A percentile compares a stretch with the other conserved stretches of the same genome.
These are phyloP conservation scores for Limnothrissa miodon DNA, from an alignment of 2,113 vertebrate species.

Conservation along the genomic window DNA sequence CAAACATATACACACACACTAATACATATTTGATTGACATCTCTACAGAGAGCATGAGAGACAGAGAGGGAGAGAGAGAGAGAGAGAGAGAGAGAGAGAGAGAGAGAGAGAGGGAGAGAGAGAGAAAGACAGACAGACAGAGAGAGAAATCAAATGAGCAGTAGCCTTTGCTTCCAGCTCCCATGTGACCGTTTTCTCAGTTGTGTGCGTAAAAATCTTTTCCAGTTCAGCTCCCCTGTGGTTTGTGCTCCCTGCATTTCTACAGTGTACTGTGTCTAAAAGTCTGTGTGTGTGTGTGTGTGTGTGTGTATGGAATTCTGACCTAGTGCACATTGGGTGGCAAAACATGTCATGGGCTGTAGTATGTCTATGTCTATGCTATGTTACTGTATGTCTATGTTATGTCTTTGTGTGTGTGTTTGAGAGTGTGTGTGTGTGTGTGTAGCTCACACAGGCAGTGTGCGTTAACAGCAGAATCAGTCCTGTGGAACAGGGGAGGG, in stretches of 20 bases:
- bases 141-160: neutral
- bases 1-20: neutral
- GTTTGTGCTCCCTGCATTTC: too few species aligned
- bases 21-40: constrained; percentile 10
- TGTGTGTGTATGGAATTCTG: neutral
- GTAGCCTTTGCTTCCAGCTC: neutral
- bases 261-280: neutral
- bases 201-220: neutral
- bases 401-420: constrained; percentile 23
- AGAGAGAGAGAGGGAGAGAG: neutral
- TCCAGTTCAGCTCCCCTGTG: neutral
- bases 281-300: neutral
- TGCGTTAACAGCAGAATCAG: constrained; percentile 7
- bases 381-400: neutral
- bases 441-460: neutral
- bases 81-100: neutral
- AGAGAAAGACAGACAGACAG: too few species aligned
- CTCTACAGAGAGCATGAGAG: constrained; percentile 2
- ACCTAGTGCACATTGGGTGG: too few species aligned
- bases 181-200: neutral
- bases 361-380: neutral
- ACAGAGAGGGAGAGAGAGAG: neutral
- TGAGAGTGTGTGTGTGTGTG: constrained; percentile 19
- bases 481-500: constrained; percentile 19
- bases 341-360: neutral